These are phyloP conservation scores for Fissipunctia ypsillon DNA, from an alignment of 2,888 invertebrate species.

Conservation along the genomic window DNA sequence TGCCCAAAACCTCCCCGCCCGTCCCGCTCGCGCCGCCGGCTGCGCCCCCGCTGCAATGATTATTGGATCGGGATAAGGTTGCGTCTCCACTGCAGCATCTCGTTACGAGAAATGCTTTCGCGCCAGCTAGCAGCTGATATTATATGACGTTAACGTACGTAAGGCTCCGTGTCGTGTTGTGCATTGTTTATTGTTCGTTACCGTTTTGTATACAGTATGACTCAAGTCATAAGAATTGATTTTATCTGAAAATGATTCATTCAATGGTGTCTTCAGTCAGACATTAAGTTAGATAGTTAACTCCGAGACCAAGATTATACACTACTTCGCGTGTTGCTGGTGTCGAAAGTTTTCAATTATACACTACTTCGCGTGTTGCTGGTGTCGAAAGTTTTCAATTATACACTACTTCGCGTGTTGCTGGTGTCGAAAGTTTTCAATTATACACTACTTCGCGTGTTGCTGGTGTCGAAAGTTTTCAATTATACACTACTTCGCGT, in stretches of 20 bases:
- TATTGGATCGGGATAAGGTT: conserved; percentile 34
- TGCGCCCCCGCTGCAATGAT: conserved; percentile 43
- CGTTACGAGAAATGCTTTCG: conserved; percentile 3
- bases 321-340: neutral
- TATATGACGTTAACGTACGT: too few species aligned
- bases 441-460: too few species aligned
- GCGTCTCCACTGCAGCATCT: conserved; percentile 17
- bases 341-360: too few species aligned
- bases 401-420: too few species aligned
- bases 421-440: conserved; percentile 3
- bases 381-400: conserved; percentile 11
- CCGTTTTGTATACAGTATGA: neutral
- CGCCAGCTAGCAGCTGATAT: neutral
- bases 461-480: neutral
- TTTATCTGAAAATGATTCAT: neutral
- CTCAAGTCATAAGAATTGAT: neutral
- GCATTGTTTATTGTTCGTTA: neutral
- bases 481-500: too few species aligned
- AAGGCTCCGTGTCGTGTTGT: too few species aligned
- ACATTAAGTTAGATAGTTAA: neutral
- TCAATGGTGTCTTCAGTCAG: neutral
- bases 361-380: too few species aligned
- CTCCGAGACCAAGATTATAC: neutral
- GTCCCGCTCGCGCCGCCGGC: neutral
- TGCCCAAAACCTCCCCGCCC: neutral